These are phyloP conservation scores for Hydrozoanthus gracilis DNA, from an alignment of 92 coral and sea anemone genomes.

Conservation along the genomic window DNA sequence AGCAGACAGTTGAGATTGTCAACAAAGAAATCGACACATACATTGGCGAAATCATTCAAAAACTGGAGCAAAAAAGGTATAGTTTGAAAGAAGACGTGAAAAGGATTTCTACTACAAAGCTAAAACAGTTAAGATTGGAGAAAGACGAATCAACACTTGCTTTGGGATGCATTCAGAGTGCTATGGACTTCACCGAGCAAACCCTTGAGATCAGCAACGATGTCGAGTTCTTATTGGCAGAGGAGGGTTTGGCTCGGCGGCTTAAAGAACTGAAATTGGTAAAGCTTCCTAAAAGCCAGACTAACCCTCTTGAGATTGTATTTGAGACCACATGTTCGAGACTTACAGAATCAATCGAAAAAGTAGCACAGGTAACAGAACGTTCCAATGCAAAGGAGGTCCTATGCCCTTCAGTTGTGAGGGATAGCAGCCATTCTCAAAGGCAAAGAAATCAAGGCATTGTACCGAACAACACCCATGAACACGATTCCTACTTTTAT, in stretches of 20 bases:
- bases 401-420: not conserved
- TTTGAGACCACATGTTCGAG: not conserved
- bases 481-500: not conserved
- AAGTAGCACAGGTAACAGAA: conserved; percentile 15
- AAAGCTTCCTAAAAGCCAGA: conserved; percentile 15
- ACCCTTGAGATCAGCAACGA: conserved; percentile 56
- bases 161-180: conserved; percentile 53
- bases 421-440: not conserved
- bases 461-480: not conserved
- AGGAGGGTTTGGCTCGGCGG: conserved; percentile 47
- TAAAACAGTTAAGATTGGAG: conserved; percentile 38
- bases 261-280: conserved; percentile 49
- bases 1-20: conserved; percentile 1
- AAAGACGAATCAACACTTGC: conserved; percentile 40
- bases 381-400: not conserved
- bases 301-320: conserved; percentile 1
- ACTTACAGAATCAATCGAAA: not conserved
- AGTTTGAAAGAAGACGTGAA: conserved; percentile 41
- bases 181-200: conserved; percentile 57
- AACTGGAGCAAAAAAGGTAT: conserved; percentile 43
- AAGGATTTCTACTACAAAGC: conserved; percentile 21
- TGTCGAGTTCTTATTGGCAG: conserved; percentile 54
- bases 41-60: conserved; percentile 45
- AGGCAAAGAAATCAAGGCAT: not conserved
- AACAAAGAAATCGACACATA: conserved; percentile 47